Conservation (phyloP, 2,888 invertebrate genomes). For the Oligia strigilis region DNA sequence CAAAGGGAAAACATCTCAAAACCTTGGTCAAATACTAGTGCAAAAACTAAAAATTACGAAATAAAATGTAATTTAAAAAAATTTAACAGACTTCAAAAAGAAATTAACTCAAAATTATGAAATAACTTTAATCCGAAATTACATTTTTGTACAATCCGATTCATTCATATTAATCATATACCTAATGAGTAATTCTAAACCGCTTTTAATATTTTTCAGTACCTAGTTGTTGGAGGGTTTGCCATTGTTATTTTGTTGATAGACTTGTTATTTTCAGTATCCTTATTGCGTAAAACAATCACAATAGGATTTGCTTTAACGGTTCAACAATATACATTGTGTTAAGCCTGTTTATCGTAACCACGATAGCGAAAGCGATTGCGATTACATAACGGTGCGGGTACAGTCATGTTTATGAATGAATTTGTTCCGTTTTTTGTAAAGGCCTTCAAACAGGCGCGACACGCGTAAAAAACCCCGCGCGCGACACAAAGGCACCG, state of each 20-base stretch:
- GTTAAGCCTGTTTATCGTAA: constrained; percentile 7
- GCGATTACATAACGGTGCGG: not conserved
- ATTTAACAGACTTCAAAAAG: too few relatives aligned
- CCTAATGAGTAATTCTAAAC: not conserved
- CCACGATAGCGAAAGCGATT: not conserved
- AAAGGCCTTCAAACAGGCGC: not conserved
- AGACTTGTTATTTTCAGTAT: not conserved
- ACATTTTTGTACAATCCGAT: too few relatives aligned
- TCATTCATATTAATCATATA: not conserved
- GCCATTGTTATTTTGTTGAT: not conserved
- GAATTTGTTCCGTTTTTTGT: not conserved
- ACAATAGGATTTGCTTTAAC: constrained; percentile 7
- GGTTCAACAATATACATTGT: constrained; percentile 2
- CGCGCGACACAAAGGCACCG: too few relatives aligned
- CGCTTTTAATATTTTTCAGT: not conserved
- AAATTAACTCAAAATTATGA: too few relatives aligned
- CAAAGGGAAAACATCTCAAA: too few relatives aligned
- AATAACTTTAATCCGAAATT: too few relatives aligned
- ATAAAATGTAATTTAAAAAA: too few relatives aligned
- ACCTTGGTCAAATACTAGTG: too few relatives aligned
- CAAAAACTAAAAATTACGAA: too few relatives aligned
- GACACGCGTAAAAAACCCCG: too few relatives aligned
- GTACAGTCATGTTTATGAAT: not conserved
- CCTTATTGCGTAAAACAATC: not conserved
- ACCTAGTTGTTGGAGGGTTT: not conserved